phyloP scores from a whole-genome alignment of 2,113 vertebrate genomes.

The Ophiodon elongatus region DNA sequence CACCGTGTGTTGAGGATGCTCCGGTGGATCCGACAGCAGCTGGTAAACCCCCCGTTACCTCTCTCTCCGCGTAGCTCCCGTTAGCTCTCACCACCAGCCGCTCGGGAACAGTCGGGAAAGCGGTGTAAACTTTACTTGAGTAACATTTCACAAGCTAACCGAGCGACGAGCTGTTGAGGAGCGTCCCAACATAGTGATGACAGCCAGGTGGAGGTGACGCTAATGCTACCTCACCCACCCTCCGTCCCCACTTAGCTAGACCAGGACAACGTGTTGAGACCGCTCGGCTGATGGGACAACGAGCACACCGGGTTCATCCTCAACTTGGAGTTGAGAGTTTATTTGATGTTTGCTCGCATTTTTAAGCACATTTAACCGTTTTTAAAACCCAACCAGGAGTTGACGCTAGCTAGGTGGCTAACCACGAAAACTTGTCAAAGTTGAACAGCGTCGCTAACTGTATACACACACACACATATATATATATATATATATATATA shows the following conservation, averaged over 20 bases:
- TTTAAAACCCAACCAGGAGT: neutral
- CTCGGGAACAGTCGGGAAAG: neutral
- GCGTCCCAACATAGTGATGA: too few species aligned
- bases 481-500: too few species aligned
- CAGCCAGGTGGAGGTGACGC: conserved; percentile 54
- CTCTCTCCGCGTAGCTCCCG: neutral
- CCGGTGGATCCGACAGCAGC: conserved; percentile 96
- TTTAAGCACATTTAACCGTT: neutral
- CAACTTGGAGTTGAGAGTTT: neutral
- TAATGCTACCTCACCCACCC: conserved; percentile 52
- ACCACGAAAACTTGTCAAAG: conserved; percentile 35
- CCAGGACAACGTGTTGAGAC: neutral
- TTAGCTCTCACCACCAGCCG: neutral
- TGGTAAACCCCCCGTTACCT: conserved; percentile 84
- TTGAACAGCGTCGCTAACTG: conserved; percentile 9
- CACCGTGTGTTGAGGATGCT: conserved; percentile 85
- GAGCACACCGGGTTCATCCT: neutral
- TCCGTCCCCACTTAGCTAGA: neutral
- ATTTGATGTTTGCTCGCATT: neutral
- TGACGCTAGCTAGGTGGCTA: conserved; percentile 42
- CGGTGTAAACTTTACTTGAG: conserved; percentile 48
- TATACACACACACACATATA: too few species aligned
- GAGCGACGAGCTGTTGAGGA: conserved; percentile 42
- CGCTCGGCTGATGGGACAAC: neutral
- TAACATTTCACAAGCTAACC: conserved; percentile 24